Percentiles rank a stretch among this genome's conserved stretches.
Conservation (phyloP, 1,140 invertebrate genomes). For the Drosophila tani region DNA sequence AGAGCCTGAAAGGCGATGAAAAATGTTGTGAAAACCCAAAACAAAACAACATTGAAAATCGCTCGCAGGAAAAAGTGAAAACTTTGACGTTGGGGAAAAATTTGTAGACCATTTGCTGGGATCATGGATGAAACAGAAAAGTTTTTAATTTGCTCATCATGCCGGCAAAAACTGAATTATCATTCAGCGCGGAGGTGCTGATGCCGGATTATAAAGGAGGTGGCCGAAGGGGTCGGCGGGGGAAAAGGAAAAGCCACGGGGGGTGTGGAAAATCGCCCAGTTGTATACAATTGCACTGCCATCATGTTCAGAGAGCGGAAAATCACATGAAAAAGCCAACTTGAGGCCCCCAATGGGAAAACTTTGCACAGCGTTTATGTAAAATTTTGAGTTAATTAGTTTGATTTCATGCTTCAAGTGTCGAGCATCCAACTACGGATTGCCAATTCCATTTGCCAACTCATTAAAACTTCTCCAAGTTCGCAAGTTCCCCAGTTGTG, state of each 20-base stretch:
- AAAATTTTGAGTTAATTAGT: conserved; percentile 68
- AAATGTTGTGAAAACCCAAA: conserved; percentile 2
- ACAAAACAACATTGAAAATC: conserved; percentile 25
- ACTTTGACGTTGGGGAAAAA: conserved; percentile 41
- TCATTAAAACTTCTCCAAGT: conserved; percentile 58
- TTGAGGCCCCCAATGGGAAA: conserved; percentile 27
- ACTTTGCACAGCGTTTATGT: conserved; percentile 46
- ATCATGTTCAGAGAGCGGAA: conserved; percentile 57
- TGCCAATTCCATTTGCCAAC: conserved; percentile 62
- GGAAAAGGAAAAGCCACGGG: background rate
- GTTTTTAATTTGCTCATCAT: conserved; percentile 67
- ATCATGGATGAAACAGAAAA: conserved; percentile 49
- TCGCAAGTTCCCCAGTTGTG: conserved; percentile 11
- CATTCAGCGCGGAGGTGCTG: conserved; percentile 41
- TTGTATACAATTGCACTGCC: conserved; percentile 44
- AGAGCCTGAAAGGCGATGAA: conserved; percentile 10
- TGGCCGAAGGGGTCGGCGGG: background rate
- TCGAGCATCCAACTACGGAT: conserved; percentile 41
- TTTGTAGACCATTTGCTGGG: conserved; percentile 50
- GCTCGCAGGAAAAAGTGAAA: conserved; percentile 22
- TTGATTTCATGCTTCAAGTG: conserved; percentile 64
- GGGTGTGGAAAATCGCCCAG: conserved; percentile 13
- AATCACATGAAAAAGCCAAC: conserved; percentile 55
- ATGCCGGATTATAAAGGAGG: conserved; percentile 35
- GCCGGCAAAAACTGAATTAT: conserved; percentile 61